A percentile compares a stretch with the other conserved stretches of the same genome.
Conservation (phyloP, 2,797 vertebrate species). For the Sebastes ruberrimus region DNA sequence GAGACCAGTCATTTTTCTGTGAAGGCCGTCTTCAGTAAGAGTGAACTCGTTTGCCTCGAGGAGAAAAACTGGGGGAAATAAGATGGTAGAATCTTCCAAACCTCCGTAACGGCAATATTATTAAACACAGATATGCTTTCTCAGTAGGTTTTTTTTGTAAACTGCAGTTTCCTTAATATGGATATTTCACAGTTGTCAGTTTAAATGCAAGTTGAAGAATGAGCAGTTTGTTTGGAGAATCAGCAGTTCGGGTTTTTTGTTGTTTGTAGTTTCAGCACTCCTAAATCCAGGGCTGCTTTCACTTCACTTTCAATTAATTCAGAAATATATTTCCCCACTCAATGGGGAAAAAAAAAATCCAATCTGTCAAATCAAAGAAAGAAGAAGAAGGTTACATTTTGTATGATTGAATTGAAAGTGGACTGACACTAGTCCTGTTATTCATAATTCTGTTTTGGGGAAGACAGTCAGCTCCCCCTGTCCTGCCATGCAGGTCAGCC, state of each 20-base stretch:
- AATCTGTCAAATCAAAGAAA: neutral
- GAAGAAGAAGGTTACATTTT: neutral
- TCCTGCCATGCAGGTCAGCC: slow-evolving; percentile 79
- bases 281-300: slow-evolving; percentile 36
- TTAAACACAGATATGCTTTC: slow-evolving; percentile 45
- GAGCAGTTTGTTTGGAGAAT: slow-evolving; percentile 37
- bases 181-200: slow-evolving; percentile 42
- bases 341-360: neutral
- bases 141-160: slow-evolving; percentile 39
- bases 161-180: slow-evolving; percentile 36
- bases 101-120: slow-evolving; percentile 62
- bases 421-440: slow-evolving; percentile 43
- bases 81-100: slow-evolving; percentile 40
- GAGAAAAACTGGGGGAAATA: slow-evolving; percentile 33
- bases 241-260: slow-evolving; percentile 39
- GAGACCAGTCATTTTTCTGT: slow-evolving; percentile 58
- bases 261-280: slow-evolving; percentile 55
- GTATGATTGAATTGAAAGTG: slow-evolving; percentile 53
- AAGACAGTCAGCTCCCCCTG: slow-evolving; percentile 63
- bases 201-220: slow-evolving; percentile 41
- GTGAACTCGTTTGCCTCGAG: slow-evolving; percentile 46
- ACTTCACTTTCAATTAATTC: slow-evolving; percentile 55
- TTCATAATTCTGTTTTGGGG: slow-evolving; percentile 66
- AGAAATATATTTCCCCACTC: neutral
- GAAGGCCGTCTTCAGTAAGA: slow-evolving; percentile 41